Percentiles rank a stretch among this genome's conserved stretches.
Evolutionary conservation across 1,140 invertebrate species (phyloP).

Genomic region (Latrodectus geometricus): DNA sequence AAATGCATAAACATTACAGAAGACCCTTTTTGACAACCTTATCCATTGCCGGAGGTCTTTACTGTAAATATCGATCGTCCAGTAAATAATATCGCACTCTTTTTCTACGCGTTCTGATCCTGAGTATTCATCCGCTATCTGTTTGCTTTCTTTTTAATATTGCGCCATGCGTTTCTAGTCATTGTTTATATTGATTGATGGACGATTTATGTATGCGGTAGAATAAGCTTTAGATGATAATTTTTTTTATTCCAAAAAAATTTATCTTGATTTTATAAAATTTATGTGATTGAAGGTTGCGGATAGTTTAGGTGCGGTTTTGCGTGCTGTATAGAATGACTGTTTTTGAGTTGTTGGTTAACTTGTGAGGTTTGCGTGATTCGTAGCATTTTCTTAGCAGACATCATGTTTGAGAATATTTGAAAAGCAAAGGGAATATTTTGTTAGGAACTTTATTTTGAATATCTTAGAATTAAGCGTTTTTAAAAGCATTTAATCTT

Average conservation of each 20-base stretch:
- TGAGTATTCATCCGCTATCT: slow-evolving; percentile 47
- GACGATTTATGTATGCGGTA: neutral
- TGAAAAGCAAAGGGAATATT: too few species aligned
- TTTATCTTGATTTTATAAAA: too few species aligned
- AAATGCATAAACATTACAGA: slow-evolving; percentile 59
- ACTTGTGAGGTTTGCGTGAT: too few species aligned
- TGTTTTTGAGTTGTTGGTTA: too few species aligned
- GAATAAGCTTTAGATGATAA: neutral
- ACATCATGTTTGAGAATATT: too few species aligned
- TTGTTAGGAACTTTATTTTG: too few species aligned
- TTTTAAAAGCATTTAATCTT: too few species aligned
- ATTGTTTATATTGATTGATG: slow-evolving; percentile 22
- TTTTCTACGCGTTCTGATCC: slow-evolving; percentile 55
- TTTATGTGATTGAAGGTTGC: too few species aligned
- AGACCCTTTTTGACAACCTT: slow-evolving; percentile 59
- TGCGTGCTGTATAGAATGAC: too few species aligned
- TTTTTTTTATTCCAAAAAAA: neutral
- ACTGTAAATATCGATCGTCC: slow-evolving; percentile 45
- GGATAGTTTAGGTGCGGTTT: too few species aligned
- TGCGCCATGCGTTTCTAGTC: neutral
- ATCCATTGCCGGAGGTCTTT: slow-evolving; percentile 48
- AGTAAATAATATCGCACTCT: slow-evolving; percentile 57
- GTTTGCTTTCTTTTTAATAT: slow-evolving; percentile 7
- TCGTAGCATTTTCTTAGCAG: too few species aligned
- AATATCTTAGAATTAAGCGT: too few species aligned